Conservation (phyloP, 2,888 invertebrate genomes). For the Ectobius pallidus region DNA sequence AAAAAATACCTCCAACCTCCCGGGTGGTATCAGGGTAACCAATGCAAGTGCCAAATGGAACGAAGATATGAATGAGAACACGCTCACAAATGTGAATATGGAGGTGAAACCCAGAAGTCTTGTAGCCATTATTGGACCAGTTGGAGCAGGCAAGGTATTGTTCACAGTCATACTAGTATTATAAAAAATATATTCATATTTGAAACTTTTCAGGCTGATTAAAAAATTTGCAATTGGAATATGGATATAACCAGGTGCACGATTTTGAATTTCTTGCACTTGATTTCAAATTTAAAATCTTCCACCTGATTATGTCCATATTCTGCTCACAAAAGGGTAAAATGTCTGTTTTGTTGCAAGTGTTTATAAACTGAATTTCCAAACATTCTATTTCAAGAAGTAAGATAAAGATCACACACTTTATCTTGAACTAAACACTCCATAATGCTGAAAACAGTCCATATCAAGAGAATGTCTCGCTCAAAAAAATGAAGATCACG, state of each 20-base stretch:
- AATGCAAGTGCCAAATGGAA: slow-evolving; percentile 45
- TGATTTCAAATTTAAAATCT: too few species aligned
- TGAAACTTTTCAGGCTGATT: slow-evolving; percentile 26
- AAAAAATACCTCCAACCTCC: neutral
- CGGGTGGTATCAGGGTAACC: slow-evolving; percentile 31
- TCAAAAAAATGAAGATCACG: too few species aligned
- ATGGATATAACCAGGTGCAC: too few species aligned
- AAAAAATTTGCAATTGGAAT: neutral
- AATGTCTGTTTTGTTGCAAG: neutral
- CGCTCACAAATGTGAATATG: slow-evolving; percentile 44
- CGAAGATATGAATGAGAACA: slow-evolving; percentile 43
- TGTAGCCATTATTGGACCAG: slow-evolving; percentile 46
- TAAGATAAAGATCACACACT: too few species aligned
- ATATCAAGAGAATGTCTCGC: too few species aligned
- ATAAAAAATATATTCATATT: neutral
- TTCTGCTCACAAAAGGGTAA: too few species aligned
- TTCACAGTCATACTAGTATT: neutral
- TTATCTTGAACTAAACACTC: too few species aligned
- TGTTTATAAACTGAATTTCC: neutral
- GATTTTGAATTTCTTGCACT: too few species aligned
- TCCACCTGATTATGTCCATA: too few species aligned
- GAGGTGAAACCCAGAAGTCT: slow-evolving; percentile 42
- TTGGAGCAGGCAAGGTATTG: slow-evolving; percentile 47
- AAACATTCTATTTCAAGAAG: neutral
- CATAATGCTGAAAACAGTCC: too few species aligned